A percentile compares a stretch with the other conserved stretches of the same genome.
phyloP scores from a whole-genome alignment of 1,140 invertebrate genomes.

The Plectus sambesii region DNA sequence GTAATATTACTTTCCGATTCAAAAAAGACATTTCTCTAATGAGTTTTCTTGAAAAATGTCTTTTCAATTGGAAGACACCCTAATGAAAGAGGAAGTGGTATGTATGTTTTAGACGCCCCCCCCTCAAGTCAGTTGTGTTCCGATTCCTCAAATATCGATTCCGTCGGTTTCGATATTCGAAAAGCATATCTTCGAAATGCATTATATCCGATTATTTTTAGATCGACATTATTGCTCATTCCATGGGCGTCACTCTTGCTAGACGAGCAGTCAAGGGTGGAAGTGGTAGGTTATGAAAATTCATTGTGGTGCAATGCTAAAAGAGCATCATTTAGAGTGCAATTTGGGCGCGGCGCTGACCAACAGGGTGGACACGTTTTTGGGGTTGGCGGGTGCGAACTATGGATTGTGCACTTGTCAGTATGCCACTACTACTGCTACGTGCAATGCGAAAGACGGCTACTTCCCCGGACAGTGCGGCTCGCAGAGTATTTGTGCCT shows the following conservation, averaged over 20 bases:
- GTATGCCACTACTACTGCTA: neutral
- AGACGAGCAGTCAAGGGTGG: constrained; percentile 26
- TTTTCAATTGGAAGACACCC: too few species aligned
- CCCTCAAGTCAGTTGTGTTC: too few species aligned
- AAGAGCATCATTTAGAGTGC: constrained; percentile 18
- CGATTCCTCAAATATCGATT: too few species aligned
- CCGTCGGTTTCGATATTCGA: too few species aligned
- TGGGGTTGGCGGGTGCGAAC: constrained; percentile 27
- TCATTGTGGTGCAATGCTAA: constrained; percentile 3
- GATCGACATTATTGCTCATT: constrained; percentile 25
- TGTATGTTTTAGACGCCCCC: too few species aligned
- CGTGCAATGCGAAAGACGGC: constrained; percentile 25
- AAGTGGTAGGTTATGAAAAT: constrained; percentile 17
- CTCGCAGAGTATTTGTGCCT: constrained; percentile 10
- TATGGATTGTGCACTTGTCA: constrained; percentile 26
- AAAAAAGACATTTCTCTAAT: too few species aligned
- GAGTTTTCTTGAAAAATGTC: too few species aligned
- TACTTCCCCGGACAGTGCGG: constrained; percentile 27
- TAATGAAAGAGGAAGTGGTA: too few species aligned
- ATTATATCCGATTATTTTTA: too few species aligned
- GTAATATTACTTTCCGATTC: too few species aligned
- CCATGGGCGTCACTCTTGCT: constrained; percentile 30
- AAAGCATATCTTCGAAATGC: too few species aligned
- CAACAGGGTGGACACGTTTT: constrained; percentile 21
- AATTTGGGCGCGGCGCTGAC: constrained; percentile 18